A percentile compares a stretch with the other conserved stretches of the same genome.
Conservation (phyloP, 2,797 vertebrate species). For the Phoebastria nigripes region DNA sequence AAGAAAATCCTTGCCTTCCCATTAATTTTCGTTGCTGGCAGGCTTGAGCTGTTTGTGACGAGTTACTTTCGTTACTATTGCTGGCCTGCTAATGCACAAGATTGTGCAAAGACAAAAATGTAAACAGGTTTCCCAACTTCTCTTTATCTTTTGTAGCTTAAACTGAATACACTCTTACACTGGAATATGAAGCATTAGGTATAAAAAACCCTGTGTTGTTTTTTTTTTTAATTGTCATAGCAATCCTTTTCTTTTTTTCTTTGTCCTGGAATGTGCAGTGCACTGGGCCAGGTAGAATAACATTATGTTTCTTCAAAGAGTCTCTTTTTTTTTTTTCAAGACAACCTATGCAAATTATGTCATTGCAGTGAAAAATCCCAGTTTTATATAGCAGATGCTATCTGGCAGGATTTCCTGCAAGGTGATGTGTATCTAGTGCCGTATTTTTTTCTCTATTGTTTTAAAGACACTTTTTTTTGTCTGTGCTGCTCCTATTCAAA, state of each 20-base stretch:
- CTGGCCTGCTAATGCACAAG: neutral
- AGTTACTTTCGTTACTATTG: constrained; percentile 54
- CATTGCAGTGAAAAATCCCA: constrained; percentile 35
- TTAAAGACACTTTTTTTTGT: neutral
- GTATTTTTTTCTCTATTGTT: neutral
- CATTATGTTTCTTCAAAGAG: neutral
- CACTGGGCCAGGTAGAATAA: neutral
- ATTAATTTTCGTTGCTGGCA: constrained; percentile 73
- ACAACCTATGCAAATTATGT: constrained; percentile 11
- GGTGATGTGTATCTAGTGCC: neutral
- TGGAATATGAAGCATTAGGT: neutral
- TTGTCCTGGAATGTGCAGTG: neutral
- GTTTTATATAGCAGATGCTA: constrained; percentile 29
- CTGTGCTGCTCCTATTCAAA: neutral
- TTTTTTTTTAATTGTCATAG: neutral
- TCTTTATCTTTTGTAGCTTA: constrained; percentile 41
- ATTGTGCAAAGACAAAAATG: constrained; percentile 66
- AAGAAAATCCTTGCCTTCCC: constrained; percentile 77
- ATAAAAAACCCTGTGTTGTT: neutral
- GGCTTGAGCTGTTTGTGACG: constrained; percentile 61
- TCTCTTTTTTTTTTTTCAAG: neutral
- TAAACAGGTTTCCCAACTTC: constrained; percentile 67
- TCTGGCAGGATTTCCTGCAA: constrained; percentile 60
- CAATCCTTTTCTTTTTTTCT: neutral
- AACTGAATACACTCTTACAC: neutral